These are phyloP conservation scores for Centroberyx gerrardi DNA, from an alignment of 2,797 vertebrate species.

Conservation along the genomic window DNA sequence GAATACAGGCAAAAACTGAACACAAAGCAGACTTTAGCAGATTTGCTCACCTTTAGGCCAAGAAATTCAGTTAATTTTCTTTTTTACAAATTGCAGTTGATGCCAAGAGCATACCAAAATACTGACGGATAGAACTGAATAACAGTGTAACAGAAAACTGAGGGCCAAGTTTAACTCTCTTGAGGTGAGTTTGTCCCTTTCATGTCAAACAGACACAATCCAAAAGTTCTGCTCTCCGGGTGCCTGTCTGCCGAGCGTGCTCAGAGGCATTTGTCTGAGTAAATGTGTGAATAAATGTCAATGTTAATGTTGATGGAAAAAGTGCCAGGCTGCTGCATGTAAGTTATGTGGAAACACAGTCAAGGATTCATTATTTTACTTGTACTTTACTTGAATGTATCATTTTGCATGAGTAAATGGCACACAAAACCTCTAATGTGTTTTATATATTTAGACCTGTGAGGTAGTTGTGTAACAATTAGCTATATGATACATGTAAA, in stretches of 20 bases:
- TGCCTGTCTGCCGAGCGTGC: constrained; percentile 46
- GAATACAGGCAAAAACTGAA: not conserved
- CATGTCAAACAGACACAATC: constrained; percentile 44
- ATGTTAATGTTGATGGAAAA: constrained; percentile 31
- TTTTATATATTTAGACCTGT: too few species aligned
- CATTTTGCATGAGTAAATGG: constrained; percentile 23
- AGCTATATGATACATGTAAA: too few species aligned
- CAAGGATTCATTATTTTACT: constrained; percentile 21
- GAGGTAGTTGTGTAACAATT: too few species aligned
- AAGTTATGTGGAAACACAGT: not conserved
- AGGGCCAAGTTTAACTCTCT: constrained; percentile 37
- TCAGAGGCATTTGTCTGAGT: constrained; percentile 33
- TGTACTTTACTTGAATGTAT: constrained; percentile 9
- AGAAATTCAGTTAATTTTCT: not conserved
- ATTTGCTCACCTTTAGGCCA: constrained; percentile 12
- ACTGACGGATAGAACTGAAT: constrained; percentile 19
- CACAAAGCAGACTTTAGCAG: not conserved
- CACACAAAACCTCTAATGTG: too few species aligned
- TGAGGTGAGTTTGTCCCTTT: constrained; percentile 49
- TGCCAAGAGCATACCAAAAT: constrained; percentile 8
- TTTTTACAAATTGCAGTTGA: constrained; percentile 30
- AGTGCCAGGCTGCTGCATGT: not conserved
- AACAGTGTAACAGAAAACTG: constrained; percentile 24
- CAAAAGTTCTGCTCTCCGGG: constrained; percentile 55
- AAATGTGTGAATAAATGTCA: constrained; percentile 54